Evolutionary conservation across 1,140 invertebrate genomes (phyloP).

Genomic region (Zaprionus taronus): DNA sequence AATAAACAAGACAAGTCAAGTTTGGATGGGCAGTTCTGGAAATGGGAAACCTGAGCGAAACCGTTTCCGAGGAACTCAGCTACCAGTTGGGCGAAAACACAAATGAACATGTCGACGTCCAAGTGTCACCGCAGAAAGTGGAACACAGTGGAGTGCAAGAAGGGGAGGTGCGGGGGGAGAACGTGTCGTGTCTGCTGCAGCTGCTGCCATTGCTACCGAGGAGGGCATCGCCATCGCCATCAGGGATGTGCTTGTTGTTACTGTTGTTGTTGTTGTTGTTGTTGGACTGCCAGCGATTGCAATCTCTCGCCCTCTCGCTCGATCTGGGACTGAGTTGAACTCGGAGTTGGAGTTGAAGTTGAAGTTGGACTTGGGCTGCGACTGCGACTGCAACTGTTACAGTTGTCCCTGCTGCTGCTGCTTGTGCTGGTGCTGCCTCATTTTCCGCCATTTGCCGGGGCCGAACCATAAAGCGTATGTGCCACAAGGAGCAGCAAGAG

Average conservation of each 20-base stretch:
- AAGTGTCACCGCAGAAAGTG: conserved; percentile 58
- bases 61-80: not conserved
- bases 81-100: not conserved
- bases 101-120: conserved; percentile 77
- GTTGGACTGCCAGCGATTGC: conserved; percentile 61
- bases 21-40: not conserved
- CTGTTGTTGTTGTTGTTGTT: conserved; percentile 1
- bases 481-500: conserved; percentile 3
- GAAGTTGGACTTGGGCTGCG: not conserved
- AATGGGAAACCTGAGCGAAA: not conserved
- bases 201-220: conserved; percentile 21
- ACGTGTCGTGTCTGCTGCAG: conserved; percentile 59
- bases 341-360: too few species aligned
- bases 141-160: conserved; percentile 4
- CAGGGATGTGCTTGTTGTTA: conserved; percentile 3
- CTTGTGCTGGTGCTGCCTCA: conserved; percentile 24
- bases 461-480: conserved; percentile 68
- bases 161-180: conserved; percentile 5
- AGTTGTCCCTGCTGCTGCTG: conserved; percentile 5
- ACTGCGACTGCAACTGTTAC: not conserved
- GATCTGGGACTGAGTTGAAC: conserved; percentile 27
- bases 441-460: conserved; percentile 75
- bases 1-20: not conserved
- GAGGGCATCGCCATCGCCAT: conserved; percentile 42
- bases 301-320: conserved; percentile 52